Conservation (phyloP, 2,797 vertebrate genomes). For the Kryptopterus vitreolus region DNA sequence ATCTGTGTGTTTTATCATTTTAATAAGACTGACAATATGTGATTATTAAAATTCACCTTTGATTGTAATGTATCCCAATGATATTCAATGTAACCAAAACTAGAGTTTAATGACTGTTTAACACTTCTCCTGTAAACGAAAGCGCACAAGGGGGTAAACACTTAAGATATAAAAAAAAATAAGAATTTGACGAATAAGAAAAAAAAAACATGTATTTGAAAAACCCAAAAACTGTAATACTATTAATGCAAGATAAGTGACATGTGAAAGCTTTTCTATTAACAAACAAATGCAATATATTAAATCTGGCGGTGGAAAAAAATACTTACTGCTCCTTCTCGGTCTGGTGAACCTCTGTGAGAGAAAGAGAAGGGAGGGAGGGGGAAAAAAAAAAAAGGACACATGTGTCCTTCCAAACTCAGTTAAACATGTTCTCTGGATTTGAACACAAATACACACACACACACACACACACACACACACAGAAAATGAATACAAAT, state of each 20-base stretch:
- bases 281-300: background rate
- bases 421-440: background rate
- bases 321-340: conserved; percentile 93
- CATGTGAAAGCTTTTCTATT: background rate
- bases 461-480: background rate
- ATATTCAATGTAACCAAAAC: too few species aligned
- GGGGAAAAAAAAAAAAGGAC: conserved; percentile 50
- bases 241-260: background rate
- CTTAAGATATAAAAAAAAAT: background rate
- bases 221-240: conserved; percentile 3
- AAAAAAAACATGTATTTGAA: background rate
- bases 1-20: background rate
- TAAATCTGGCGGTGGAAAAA: conserved; percentile 2
- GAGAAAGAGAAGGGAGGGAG: conserved; percentile 45
- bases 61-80: background rate
- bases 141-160: background rate
- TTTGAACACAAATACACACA: background rate
- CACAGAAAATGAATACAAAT: background rate
- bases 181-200: background rate
- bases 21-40: background rate
- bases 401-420: conserved; percentile 4
- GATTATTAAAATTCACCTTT: background rate
- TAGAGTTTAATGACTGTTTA: background rate
- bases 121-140: background rate
- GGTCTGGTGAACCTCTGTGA: conserved; percentile 93